Evolutionary conservation across 2,888 invertebrate genomes (phyloP).

Genomic region (Uloborus plumipes): DNA sequence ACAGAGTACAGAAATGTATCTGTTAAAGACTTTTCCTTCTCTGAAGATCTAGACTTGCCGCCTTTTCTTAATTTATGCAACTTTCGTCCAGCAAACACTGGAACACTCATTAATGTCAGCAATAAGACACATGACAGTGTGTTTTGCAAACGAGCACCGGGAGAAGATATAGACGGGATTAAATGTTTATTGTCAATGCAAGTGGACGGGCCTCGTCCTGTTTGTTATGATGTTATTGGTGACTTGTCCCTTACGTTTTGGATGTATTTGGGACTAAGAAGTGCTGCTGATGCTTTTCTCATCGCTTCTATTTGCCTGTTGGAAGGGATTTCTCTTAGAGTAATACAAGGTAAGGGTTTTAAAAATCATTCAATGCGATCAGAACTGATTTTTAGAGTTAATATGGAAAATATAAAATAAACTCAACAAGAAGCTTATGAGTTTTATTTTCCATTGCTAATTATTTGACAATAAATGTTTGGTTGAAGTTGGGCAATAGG

Average conservation of each 20-base stretch:
- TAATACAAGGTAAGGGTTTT: conserved; percentile 47
- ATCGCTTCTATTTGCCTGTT: conserved; percentile 75
- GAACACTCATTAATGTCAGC: conserved; percentile 59
- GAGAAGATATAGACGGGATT: conserved; percentile 18
- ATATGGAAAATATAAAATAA: no score
- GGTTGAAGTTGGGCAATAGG: no score
- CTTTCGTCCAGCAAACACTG: conserved; percentile 56
- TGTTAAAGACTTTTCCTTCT: conserved; percentile 28
- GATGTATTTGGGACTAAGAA: conserved; percentile 78
- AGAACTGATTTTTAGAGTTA: no score
- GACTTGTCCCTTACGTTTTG: conserved; percentile 80
- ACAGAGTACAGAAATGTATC: conserved; percentile 59
- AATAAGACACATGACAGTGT: conserved; percentile 54
- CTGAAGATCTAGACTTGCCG: background rate
- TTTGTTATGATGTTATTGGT: conserved; percentile 72
- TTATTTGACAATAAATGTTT: no score
- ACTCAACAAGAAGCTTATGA: no score
- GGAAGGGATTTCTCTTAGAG: conserved; percentile 65
- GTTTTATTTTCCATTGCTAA: no score
- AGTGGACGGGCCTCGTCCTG: conserved; percentile 18
- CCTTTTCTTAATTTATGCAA: conserved; percentile 46
- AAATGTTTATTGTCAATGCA: conserved; percentile 56
- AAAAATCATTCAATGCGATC: background rate
- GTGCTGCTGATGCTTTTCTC: conserved; percentile 83
- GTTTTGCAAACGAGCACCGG: conserved; percentile 56